phyloP scores from a whole-genome alignment of 92 coral and sea anemone species.

The Zoanthus sansibaricus region DNA sequence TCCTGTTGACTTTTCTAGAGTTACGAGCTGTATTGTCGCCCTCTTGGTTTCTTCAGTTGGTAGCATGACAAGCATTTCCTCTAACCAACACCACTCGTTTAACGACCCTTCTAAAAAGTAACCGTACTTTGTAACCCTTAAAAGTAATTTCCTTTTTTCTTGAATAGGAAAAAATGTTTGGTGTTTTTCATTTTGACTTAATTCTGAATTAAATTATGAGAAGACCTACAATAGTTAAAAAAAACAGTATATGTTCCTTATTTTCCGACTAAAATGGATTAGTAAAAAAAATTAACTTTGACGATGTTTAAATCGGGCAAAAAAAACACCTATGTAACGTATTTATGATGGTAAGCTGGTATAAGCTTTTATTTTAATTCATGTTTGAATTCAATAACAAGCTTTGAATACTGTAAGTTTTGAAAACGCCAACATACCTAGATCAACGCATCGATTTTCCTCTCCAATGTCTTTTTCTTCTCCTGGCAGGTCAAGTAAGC shows the following conservation, averaged over 20 bases:
- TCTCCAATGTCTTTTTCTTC: slow-evolving; percentile 2
- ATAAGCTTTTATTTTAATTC: no score
- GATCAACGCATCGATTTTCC: slow-evolving; percentile 16
- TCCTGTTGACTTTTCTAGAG: slow-evolving; percentile 10
- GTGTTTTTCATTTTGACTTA: no score
- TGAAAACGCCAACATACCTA: slow-evolving; percentile 17
- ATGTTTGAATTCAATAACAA: neutral
- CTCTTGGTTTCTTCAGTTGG: neutral
- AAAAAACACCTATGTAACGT: no score
- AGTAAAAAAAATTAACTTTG: no score
- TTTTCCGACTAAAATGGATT: no score
- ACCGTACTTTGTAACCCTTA: no score
- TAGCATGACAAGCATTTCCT: neutral
- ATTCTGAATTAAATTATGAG: no score
- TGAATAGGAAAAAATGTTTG: no score
- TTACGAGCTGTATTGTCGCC: neutral
- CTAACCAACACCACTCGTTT: neutral
- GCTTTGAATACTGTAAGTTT: neutral
- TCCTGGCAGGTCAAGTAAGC: slow-evolving; percentile 40
- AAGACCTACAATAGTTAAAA: no score
- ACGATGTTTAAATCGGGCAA: no score
- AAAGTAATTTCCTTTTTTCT: no score
- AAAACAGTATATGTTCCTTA: neutral
- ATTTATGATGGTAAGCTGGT: no score
- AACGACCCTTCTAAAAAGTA: neutral